phyloP scores from a whole-genome alignment of 2,888 invertebrate species.

The Bimastos eiseni region DNA sequence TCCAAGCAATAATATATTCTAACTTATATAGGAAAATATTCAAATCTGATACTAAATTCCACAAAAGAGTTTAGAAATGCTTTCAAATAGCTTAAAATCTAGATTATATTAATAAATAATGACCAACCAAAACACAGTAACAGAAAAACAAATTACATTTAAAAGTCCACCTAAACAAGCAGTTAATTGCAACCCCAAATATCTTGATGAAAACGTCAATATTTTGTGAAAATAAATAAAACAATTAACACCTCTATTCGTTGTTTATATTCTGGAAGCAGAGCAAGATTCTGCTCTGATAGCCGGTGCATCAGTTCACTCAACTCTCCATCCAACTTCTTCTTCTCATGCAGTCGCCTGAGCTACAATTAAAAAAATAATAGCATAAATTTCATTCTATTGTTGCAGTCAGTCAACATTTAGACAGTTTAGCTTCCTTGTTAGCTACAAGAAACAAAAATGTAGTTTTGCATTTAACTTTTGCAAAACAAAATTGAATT shows the following conservation, averaged over 20 bases:
- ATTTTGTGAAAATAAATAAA: too few relatives aligned
- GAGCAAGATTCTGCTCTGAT: conserved; percentile 80
- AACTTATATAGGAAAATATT: too few relatives aligned
- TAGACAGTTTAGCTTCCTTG: background rate
- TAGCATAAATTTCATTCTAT: background rate
- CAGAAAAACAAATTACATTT: background rate
- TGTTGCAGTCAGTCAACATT: background rate
- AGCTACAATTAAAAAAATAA: conserved; percentile 67
- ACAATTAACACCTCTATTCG: conserved; percentile 56
- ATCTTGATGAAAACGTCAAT: background rate
- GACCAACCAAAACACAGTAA: background rate
- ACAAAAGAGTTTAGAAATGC: too few relatives aligned
- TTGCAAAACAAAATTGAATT: too few relatives aligned
- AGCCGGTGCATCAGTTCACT: conserved; percentile 76
- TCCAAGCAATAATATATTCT: too few relatives aligned
- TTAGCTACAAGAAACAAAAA: background rate
- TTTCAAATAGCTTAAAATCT: background rate
- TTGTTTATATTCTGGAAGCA: conserved; percentile 87
- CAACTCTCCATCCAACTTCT: conserved; percentile 66
- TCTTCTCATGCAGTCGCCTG: conserved; percentile 69
- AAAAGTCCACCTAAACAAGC: conserved; percentile 1
- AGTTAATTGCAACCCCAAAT: background rate
- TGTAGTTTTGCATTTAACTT: background rate
- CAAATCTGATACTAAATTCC: too few relatives aligned
- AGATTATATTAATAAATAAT: background rate